These are phyloP conservation scores for Ceratina calcarata DNA, from an alignment of 1,140 invertebrate genomes.

Conservation along the genomic window DNA sequence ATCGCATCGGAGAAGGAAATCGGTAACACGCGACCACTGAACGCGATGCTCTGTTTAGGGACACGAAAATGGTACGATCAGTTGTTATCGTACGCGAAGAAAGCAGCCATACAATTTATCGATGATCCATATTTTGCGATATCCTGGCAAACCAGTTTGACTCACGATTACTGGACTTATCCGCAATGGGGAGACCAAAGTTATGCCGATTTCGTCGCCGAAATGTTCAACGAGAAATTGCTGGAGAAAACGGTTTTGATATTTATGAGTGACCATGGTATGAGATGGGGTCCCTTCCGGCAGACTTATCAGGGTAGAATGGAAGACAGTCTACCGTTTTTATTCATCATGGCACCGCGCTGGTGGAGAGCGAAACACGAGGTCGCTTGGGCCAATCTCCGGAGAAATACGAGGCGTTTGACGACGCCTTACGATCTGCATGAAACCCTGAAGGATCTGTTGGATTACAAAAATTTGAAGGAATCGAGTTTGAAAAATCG, in stretches of 20 bases:
- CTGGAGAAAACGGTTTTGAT: conserved; percentile 82
- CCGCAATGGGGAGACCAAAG: conserved; percentile 76
- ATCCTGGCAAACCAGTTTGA: conserved; percentile 80
- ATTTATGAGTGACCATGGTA: conserved; percentile 87
- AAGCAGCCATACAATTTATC: conserved; percentile 80
- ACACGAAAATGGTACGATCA: conserved; percentile 77
- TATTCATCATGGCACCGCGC: conserved; percentile 83
- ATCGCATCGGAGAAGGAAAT: conserved; percentile 75
- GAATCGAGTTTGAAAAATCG: conserved; percentile 63
- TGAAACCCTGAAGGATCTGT: conserved; percentile 84
- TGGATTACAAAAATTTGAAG: conserved; percentile 77
- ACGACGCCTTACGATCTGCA: conserved; percentile 85
- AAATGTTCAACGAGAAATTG: conserved; percentile 62
- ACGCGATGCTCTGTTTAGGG: conserved; percentile 81
- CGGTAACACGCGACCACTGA: conserved; percentile 78
- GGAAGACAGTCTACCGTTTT: conserved; percentile 86
- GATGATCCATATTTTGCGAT: conserved; percentile 78
- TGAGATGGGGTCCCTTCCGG: conserved; percentile 84
- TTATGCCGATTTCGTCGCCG: conserved; percentile 71
- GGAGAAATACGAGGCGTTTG: conserved; percentile 80
- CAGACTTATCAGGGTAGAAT: conserved; percentile 84
- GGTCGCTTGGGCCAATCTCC: conserved; percentile 79
- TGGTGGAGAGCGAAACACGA: conserved; percentile 82
- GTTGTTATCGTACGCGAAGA: conserved; percentile 76
- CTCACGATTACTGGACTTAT: conserved; percentile 80